Evolutionary conservation across 2,113 vertebrate genomes (phyloP), one percentile per base, ranked within the genome.

Genomic region (Catharus minimus): DNA sequence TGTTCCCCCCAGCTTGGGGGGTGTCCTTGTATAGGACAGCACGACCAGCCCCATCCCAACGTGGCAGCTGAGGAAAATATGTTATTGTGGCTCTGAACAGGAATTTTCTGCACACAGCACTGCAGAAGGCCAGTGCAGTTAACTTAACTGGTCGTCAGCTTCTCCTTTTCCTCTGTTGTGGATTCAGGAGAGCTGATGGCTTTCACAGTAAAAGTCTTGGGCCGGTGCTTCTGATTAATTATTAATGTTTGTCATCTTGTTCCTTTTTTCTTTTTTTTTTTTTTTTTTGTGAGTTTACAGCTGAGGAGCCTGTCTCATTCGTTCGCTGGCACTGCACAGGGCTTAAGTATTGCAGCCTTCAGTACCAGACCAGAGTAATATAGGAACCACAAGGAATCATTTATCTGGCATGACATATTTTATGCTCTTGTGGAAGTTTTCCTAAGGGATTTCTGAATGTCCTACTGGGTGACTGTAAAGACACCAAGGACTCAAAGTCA

Each of bases 361-460:
- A 90, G 36, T 62, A n/a, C n/a, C 60, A 69, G 38, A 69, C 30
- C 82, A 80, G 92, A 80, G 89, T 82, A 87, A 92, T 75, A 2
- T 26, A 74, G 64, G 89, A 91, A 39, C 64, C 72, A 67, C 60
- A 79, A 93, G 78, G 93, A 95, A 89, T 49, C 39, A 47, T 94
- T 92, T 91, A 82, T 92, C 86, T 88, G 76, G 87, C 71, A 44
- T 53, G 74, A 81, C 55, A 46, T 88, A 90, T 89, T 81, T 95
- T 91, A 92, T 17, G 39, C 26, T 93, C 56, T 80, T 52, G 50
- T 80, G 36, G 85, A 92, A 89, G 91, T 95, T 95, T 95, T 95
- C 92, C 93, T 80, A 18, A 81, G 76, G 84, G 81, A 93, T 33
- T 94, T 94, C n/a, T 89, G 68, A 94, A 53, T 64, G 85, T 89